phyloP scores from a whole-genome alignment of 2,113 vertebrate genomes.

The Forbesichthys papilliferus region DNA sequence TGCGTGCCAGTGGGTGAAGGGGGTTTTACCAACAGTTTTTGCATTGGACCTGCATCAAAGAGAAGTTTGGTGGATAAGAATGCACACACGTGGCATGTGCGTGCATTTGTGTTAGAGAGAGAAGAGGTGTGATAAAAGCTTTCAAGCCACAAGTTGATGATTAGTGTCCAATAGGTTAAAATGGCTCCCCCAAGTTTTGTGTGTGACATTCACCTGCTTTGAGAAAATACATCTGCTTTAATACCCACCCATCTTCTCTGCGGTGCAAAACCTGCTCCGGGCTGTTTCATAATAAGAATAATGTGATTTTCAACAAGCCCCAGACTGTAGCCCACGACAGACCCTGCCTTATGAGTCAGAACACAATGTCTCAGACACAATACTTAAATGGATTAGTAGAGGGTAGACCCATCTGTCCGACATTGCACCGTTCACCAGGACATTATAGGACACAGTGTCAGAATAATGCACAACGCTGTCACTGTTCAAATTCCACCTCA shows the following conservation, averaged over 20 bases:
- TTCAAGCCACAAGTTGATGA: no score
- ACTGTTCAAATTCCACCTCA: conserved; percentile 35
- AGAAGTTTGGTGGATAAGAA: neutral
- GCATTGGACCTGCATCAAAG: conserved; percentile 25
- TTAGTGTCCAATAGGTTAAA: no score
- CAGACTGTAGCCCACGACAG: neutral
- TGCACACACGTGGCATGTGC: conserved; percentile 1
- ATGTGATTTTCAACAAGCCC: conserved; percentile 3
- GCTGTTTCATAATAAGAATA: neutral
- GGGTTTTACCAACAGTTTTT: neutral
- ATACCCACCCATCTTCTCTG: neutral
- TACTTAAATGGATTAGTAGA: neutral
- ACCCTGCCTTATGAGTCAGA: neutral
- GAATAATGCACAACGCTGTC: conserved; percentile 33
- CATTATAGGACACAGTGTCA: conserved; percentile 40
- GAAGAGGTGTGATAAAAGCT: no score
- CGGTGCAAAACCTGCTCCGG: neutral
- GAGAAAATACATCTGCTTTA: neutral
- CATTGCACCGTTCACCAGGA: conserved; percentile 24
- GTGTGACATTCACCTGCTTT: neutral
- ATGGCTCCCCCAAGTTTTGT: no score
- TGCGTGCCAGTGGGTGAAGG: conserved; percentile 8
- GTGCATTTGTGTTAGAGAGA: no score
- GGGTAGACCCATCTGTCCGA: neutral
- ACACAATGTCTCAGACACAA: conserved; percentile 1